These are phyloP conservation scores for Rhaphigaster nebulosa DNA, from an alignment of 2,888 invertebrate genomes.

Conservation along the genomic window DNA sequence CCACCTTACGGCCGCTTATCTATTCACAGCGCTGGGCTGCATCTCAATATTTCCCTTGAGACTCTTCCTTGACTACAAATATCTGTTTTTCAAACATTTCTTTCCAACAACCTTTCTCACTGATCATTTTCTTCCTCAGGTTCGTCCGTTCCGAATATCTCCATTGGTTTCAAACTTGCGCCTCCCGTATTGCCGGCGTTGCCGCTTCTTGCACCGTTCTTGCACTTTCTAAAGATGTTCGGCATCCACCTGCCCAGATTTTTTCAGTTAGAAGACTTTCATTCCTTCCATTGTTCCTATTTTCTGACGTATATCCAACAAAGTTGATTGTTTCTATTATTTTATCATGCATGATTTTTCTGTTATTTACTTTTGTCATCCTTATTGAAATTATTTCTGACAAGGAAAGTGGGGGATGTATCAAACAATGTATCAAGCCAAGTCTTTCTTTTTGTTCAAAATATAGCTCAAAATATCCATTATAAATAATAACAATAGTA, in stretches of 20 bases:
- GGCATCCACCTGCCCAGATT: background rate
- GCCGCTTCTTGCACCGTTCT: background rate
- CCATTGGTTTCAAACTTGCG: background rate
- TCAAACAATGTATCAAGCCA: no score
- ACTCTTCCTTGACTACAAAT: conserved; percentile 34
- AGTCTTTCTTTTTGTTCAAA: no score
- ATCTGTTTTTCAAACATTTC: conserved; percentile 18
- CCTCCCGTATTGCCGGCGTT: background rate
- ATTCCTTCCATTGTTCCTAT: background rate
- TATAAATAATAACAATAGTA: no score
- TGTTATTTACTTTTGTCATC: no score
- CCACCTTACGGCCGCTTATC: background rate
- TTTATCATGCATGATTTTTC: no score
- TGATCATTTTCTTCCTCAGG: background rate
- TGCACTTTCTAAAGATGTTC: conserved; percentile 9
- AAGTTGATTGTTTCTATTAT: background rate
- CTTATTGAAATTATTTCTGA: no score
- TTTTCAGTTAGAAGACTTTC: background rate
- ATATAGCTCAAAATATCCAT: no score
- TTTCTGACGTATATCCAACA: background rate
- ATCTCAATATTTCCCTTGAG: background rate
- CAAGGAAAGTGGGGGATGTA: no score
- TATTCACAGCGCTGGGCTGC: conserved; percentile 23
- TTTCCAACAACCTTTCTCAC: conserved; percentile 34
- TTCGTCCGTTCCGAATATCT: background rate